Percentiles rank a stretch among this genome's conserved stretches.
These are phyloP conservation scores for Drosophila quasianomalipes DNA, from an alignment of 2,888 invertebrate genomes.

Conservation along the genomic window DNA sequence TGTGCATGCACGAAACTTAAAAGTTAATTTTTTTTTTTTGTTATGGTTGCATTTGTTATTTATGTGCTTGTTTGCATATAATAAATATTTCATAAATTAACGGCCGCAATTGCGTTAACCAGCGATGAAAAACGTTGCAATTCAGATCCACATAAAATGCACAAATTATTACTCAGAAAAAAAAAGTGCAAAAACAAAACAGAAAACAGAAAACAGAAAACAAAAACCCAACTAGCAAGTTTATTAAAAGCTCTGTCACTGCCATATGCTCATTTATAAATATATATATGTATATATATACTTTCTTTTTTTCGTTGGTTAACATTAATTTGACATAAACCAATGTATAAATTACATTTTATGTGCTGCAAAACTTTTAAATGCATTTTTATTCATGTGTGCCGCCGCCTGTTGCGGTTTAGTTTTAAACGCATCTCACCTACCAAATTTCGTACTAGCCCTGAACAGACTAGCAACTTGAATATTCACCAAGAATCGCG, in stretches of 20 bases:
- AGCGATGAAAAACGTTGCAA: slow-evolving; percentile 74
- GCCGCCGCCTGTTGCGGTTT: slow-evolving; percentile 40
- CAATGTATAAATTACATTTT: slow-evolving; percentile 70
- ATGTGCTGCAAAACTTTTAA: slow-evolving; percentile 51
- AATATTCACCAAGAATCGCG: not conserved
- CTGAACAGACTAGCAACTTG: not conserved
- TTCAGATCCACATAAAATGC: slow-evolving; percentile 67
- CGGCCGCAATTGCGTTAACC: slow-evolving; percentile 74
- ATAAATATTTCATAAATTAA: slow-evolving; percentile 78
- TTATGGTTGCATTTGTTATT: slow-evolving; percentile 35
- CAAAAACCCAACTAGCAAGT: slow-evolving; percentile 45
- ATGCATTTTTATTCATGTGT: slow-evolving; percentile 18
- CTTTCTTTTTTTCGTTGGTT: slow-evolving; percentile 48
- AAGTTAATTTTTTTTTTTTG: slow-evolving; percentile 7
- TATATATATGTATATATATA: not conserved
- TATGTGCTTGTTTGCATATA: slow-evolving; percentile 58
- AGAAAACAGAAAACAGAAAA: not conserved
- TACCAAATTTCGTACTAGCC: not conserved
- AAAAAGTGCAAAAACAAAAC: slow-evolving; percentile 4
- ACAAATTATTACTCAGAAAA: slow-evolving; percentile 15
- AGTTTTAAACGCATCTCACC: slow-evolving; percentile 1
- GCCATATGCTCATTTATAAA: slow-evolving; percentile 55
- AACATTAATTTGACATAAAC: slow-evolving; percentile 70
- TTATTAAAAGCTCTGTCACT: slow-evolving; percentile 78
- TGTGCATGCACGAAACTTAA: slow-evolving; percentile 31